These are phyloP conservation scores for Axis porcinus DNA, from an alignment of 2,113 vertebrate species.

Conservation along the genomic window DNA sequence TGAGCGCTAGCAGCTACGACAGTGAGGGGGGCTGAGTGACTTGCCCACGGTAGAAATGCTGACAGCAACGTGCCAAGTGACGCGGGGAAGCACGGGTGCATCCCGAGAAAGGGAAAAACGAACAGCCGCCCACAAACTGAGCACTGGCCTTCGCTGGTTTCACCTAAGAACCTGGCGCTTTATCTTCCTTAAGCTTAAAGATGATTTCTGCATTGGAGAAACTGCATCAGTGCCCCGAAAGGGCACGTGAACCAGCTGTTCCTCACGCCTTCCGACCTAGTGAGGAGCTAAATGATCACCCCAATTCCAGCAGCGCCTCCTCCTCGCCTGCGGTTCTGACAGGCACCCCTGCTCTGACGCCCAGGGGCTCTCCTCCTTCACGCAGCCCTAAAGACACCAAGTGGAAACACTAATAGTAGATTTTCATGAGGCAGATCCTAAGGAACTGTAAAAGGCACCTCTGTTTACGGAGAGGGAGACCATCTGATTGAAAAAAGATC, in stretches of 20 bases:
- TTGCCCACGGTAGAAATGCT: not conserved
- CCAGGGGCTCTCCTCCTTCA: accelerated
- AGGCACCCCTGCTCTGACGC: not conserved
- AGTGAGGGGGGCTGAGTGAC: no score
- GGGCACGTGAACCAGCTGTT: not conserved
- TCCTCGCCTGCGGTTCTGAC: not conserved
- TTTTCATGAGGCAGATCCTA: slow-evolving; percentile 3
- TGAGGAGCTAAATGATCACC: not conserved
- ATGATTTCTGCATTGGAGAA: not conserved
- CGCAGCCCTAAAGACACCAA: not conserved
- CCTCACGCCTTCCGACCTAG: not conserved
- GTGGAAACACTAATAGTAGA: not conserved
- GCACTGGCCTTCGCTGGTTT: not conserved
- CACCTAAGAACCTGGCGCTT: not conserved
- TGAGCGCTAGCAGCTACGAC: not conserved
- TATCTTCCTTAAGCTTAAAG: not conserved
- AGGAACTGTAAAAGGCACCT: slow-evolving; percentile 46
- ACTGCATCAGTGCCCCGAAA: not conserved
- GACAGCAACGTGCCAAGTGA: not conserved
- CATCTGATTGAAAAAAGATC: slow-evolving; percentile 44
- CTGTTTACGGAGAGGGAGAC: slow-evolving; percentile 33
- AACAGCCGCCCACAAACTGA: not conserved
- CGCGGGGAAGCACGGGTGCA: not conserved
- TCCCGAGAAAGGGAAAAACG: not conserved
- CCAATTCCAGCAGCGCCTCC: not conserved